phyloP scores from a whole-genome alignment of 1,140 invertebrate genomes.

The Tribolium madens region DNA sequence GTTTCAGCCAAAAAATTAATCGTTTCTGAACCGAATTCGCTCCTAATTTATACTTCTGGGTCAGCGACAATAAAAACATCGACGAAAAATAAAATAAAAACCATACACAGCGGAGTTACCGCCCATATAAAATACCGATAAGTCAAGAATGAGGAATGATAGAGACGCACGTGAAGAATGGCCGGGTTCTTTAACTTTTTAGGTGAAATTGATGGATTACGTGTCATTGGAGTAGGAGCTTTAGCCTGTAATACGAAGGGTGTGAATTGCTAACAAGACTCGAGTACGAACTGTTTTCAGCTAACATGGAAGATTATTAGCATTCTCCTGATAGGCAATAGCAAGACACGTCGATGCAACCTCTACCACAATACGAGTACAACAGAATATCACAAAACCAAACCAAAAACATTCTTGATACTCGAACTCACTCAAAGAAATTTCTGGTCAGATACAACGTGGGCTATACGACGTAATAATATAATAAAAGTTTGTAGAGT shows the following conservation, averaged over 20 bases:
- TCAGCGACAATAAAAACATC: slow-evolving; percentile 26
- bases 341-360: too few relatives aligned
- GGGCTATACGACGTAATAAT: background rate
- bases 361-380: background rate
- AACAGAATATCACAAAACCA: background rate
- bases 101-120: slow-evolving; percentile 31
- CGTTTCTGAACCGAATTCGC: slow-evolving; percentile 4
- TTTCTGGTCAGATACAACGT: background rate
- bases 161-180: slow-evolving; percentile 49
- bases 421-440: background rate
- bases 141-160: slow-evolving; percentile 52
- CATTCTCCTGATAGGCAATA: slow-evolving; percentile 14
- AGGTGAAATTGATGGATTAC: slow-evolving; percentile 53
- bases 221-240: slow-evolving; percentile 45
- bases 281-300: slow-evolving; percentile 8
- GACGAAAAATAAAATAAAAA: slow-evolving; percentile 39
- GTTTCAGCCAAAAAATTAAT: slow-evolving; percentile 9
- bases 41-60: slow-evolving; percentile 39
- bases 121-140: slow-evolving; percentile 49
- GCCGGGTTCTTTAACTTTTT: slow-evolving; percentile 48
- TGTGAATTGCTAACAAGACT: slow-evolving; percentile 42
- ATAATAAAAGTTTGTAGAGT: background rate
- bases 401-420: background rate
- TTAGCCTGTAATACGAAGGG: slow-evolving; percentile 41
- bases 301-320: slow-evolving; percentile 31